Evolutionary conservation across 2,113 vertebrate genomes (phyloP).

Genomic region (Hiodon alosoides): DNA sequence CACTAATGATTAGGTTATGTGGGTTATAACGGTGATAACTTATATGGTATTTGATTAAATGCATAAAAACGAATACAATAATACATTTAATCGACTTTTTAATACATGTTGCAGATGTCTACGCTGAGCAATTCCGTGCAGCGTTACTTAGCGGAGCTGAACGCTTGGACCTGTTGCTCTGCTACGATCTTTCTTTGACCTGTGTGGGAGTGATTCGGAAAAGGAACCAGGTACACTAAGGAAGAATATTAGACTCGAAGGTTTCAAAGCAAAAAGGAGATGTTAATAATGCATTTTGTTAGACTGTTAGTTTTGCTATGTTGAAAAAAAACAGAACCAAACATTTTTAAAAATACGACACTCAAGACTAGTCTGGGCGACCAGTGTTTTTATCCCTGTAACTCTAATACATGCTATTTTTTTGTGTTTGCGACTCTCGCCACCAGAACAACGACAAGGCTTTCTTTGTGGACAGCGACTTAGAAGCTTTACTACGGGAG

Average conservation of each 20-base stretch:
- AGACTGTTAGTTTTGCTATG: no score
- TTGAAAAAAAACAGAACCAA: not conserved
- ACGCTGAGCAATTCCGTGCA: constrained; percentile 33
- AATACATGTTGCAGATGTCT: constrained; percentile 33
- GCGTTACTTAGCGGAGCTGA: constrained; percentile 37
- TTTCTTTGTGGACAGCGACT: constrained; percentile 33
- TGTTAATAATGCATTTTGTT: not conserved
- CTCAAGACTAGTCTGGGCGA: not conserved
- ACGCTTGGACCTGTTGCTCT: constrained; percentile 40
- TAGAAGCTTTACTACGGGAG: constrained; percentile 37
- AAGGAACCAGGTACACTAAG: constrained; percentile 38
- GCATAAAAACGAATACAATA: not conserved
- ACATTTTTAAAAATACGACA: not conserved
- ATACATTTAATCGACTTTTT: not conserved
- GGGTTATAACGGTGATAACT: not conserved
- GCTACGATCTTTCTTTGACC: constrained; percentile 47
- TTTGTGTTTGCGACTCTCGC: constrained; percentile 6
- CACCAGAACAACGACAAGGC: constrained; percentile 34
- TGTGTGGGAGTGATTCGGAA: constrained; percentile 50
- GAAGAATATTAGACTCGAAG: not conserved
- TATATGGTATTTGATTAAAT: not conserved
- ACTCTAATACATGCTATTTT: not conserved
- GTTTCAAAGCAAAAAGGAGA: not conserved
- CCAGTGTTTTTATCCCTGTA: not conserved
- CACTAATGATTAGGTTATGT: not conserved